These are phyloP conservation scores for Keiferia lycopersicella DNA, from an alignment of 2,888 invertebrate genomes.

Conservation along the genomic window DNA sequence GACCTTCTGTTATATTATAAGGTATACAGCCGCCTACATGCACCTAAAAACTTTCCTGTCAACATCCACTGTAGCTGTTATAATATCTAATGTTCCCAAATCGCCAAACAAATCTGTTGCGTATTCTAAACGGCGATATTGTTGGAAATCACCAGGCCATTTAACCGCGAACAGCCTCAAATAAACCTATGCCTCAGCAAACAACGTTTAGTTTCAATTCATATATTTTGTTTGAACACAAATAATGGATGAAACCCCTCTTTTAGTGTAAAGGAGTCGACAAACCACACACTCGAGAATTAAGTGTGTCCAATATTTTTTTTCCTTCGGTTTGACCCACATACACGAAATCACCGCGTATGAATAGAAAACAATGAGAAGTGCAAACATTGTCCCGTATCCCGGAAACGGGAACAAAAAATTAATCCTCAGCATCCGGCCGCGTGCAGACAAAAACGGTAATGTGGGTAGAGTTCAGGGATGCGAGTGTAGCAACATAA, in stretches of 20 bases:
- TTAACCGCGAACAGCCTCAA: neutral
- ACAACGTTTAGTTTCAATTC: neutral
- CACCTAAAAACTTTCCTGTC: too few relatives aligned
- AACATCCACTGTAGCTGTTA: too few relatives aligned
- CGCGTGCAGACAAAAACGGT: conserved; percentile 44
- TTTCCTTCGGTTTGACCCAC: neutral
- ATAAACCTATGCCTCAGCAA: neutral
- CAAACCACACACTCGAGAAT: neutral
- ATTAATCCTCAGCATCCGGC: conserved; percentile 16
- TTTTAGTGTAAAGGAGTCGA: too few relatives aligned
- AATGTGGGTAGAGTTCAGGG: conserved; percentile 44
- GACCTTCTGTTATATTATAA: too few relatives aligned
- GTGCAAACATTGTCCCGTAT: conserved; percentile 10
- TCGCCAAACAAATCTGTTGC: neutral
- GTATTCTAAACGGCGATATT: neutral
- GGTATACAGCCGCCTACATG: too few relatives aligned
- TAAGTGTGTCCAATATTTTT: neutral
- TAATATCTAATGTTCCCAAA: neutral
- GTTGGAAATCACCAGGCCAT: neutral
- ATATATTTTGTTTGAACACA: too few relatives aligned
- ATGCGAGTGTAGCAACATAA: too few relatives aligned
- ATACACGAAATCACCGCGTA: neutral
- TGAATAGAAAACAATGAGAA: conserved; percentile 13
- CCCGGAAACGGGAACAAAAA: conserved; percentile 12
- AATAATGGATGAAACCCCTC: too few relatives aligned